Evolutionary conservation across 2,797 vertebrate species (phyloP), one percentile per base, ranked within the genome.

Genomic region (Triplophysa yarkandensis): DNA sequence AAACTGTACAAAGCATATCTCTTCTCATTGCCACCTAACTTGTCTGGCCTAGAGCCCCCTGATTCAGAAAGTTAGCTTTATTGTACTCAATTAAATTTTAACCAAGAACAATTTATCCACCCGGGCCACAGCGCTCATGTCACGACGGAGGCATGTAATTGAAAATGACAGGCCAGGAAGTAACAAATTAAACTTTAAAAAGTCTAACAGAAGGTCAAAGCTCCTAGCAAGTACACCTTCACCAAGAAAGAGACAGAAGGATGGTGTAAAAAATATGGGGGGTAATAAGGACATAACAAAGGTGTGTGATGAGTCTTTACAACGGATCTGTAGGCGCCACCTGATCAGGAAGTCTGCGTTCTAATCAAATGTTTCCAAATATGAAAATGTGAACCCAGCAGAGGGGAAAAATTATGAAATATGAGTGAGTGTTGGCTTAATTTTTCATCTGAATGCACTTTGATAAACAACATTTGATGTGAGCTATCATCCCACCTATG

Each of bases 181-280:
- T 82, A 89, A 90, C 84, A 88, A 88, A 88, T 91, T 90, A 88
- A 88, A 91, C 87, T 86, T 90, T 91, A 85, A 85, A 90, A 89
- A 86, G 80, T 75, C 76, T 32, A 21, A 63, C 11, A 39, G 34
- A 9, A 36, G 83, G 79, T 83, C 73, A 48, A 76, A 65, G 17
- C 32, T 39, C 16, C 23, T 19, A 57, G 34, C 50, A 48, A 61
- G 44, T 13, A 61, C 32, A 61, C 27, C 43, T 66, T 66, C 54
- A 34, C 25, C n/a, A 16, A 19, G 4, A 17, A 27, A 19, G 30
- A 66, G 61, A 60, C 5, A 16, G 14, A 14, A 14, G 34, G 14
- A 13, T n/a, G n/a, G n/a, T n/a, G 7, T 39, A 0, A 6, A 63
- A 44, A 60, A 48, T 5, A 6, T 16, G 34, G 16, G 5, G n/a